Evolutionary conservation across 1,140 invertebrate species (phyloP).

Genomic region (Holcopasites calliopsidis): DNA sequence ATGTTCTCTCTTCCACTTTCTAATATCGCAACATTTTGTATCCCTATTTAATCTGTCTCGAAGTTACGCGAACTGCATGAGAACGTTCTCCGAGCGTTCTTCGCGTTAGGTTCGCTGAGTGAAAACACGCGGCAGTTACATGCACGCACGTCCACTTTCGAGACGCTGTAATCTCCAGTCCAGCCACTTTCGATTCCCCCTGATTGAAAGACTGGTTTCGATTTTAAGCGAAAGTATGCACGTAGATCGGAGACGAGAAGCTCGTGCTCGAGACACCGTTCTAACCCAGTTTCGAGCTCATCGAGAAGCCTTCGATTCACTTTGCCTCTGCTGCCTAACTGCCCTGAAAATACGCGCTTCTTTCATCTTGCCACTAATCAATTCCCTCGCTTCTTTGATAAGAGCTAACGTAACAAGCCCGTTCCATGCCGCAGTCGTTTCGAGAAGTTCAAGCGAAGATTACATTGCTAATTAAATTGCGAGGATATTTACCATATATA

Average conservation of each 20-base stretch:
- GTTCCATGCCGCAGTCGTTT: neutral
- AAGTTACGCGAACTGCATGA: neutral
- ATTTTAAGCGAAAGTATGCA: constrained; percentile 59
- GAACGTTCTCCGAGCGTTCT: neutral
- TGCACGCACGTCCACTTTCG: constrained; percentile 42
- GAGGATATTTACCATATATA: no score
- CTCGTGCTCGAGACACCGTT: constrained; percentile 42
- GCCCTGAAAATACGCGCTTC: constrained; percentile 27
- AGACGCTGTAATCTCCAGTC: constrained; percentile 29
- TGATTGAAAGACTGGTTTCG: constrained; percentile 47
- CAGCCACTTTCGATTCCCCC: constrained; percentile 55
- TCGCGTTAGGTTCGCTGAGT: neutral
- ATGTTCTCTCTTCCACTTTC: neutral
- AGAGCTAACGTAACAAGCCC: neutral
- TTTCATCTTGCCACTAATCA: constrained; percentile 2
- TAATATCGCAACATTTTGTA: no score
- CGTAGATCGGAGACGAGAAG: constrained; percentile 46
- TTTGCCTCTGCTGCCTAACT: constrained; percentile 39
- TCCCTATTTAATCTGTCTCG: no score
- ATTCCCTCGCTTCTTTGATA: no score
- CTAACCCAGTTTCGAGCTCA: constrained; percentile 46
- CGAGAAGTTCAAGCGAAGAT: neutral
- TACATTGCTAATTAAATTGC: no score
- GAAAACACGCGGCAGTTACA: neutral
- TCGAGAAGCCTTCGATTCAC: constrained; percentile 39